phyloP scores from a whole-genome alignment of 2,797 vertebrate genomes.

The Cirrhinus molitorella region DNA sequence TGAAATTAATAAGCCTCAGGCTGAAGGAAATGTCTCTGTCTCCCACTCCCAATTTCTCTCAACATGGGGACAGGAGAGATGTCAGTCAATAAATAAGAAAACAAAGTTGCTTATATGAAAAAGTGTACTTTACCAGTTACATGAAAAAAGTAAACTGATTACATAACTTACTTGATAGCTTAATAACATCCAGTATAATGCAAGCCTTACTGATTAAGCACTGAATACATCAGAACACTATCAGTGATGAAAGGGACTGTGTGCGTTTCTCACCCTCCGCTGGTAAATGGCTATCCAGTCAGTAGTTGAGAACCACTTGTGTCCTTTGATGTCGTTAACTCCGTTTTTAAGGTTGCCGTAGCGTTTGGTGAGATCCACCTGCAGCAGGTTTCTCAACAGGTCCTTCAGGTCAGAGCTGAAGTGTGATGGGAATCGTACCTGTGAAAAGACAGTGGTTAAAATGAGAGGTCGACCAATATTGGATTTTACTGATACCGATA shows the following conservation, averaged over 20 bases:
- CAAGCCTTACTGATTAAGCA: neutral
- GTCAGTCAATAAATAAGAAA: neutral
- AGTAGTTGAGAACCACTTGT: constrained; percentile 98
- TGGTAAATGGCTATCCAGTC: constrained; percentile 99
- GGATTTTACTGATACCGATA: no score
- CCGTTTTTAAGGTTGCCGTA: constrained; percentile 98
- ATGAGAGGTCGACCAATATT: no score
- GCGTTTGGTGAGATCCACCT: constrained; percentile 97
- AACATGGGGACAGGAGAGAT: neutral
- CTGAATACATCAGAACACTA: neutral
- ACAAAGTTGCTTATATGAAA: neutral
- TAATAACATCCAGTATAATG: neutral
- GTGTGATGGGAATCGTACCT: constrained; percentile 98
- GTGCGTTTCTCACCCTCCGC: constrained; percentile 84
- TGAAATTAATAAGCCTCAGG: neutral
- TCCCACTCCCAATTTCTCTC: no score
- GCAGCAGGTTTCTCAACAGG: constrained; percentile 94
- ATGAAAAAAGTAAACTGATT: neutral
- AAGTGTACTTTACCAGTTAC: neutral
- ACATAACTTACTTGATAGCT: no score
- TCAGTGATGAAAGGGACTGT: neutral
- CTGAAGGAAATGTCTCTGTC: neutral
- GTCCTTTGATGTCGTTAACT: constrained; percentile 97
- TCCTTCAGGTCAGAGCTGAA: constrained; percentile 99
- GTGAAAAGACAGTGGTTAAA: neutral